Evolutionary conservation across 2,797 vertebrate species (phyloP).

Genomic region (Arnoldichthys spilopterus): DNA sequence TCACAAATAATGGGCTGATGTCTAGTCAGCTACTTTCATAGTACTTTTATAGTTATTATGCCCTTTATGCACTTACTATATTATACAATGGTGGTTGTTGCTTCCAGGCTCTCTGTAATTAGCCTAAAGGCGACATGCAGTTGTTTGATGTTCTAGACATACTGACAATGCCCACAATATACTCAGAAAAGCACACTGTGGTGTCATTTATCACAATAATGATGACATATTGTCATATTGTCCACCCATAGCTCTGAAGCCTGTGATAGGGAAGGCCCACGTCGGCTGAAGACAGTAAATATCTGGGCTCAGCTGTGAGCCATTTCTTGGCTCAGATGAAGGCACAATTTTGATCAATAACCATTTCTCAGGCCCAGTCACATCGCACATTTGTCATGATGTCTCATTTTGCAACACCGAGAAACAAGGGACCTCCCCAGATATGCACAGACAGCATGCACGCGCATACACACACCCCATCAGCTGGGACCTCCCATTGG

Average conservation of each 20-base stretch:
- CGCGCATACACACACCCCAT: background rate
- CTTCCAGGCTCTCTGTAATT: background rate
- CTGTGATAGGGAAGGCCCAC: constrained; percentile 5
- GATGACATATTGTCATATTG: background rate
- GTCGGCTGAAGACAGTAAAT: constrained; percentile 16
- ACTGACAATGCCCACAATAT: background rate
- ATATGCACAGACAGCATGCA: background rate
- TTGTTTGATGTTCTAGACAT: background rate
- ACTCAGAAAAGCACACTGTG: background rate
- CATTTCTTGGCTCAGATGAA: constrained; percentile 22
- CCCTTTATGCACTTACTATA: background rate
- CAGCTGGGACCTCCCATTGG: background rate
- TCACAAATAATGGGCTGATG: too few relatives aligned
- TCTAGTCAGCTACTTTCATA: too few relatives aligned
- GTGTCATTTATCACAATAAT: background rate
- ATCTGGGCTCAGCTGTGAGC: constrained; percentile 39
- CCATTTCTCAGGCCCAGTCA: constrained; percentile 22
- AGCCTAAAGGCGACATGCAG: background rate
- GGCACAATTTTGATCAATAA: constrained; percentile 44
- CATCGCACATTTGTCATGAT: constrained; percentile 32
- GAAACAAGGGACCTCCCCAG: background rate
- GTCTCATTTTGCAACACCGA: constrained; percentile 30
- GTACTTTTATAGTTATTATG: too few relatives aligned
- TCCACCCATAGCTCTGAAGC: background rate
- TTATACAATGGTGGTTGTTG: background rate